Percentiles rank a stretch among this genome's conserved stretches.
Conservation (phyloP, 2,888 invertebrate genomes). For the Mesoligia furuncula region DNA sequence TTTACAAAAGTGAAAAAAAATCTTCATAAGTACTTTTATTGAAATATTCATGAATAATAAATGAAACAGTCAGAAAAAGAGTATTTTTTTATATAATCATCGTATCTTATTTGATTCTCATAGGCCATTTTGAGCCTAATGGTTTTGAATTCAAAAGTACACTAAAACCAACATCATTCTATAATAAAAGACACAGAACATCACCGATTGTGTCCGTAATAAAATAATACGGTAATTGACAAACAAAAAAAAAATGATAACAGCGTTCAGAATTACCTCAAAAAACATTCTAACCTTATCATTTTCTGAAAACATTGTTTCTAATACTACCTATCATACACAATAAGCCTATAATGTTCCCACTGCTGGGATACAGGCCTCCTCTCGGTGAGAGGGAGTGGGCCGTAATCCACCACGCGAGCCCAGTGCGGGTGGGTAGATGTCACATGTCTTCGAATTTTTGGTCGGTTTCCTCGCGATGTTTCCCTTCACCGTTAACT, state of each 20-base stretch:
- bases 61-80: background rate
- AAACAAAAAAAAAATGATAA: background rate
- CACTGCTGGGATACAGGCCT: too few species aligned
- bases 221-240: background rate
- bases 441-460: background rate
- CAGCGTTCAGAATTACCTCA: too few species aligned
- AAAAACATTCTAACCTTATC: background rate
- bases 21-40: background rate
- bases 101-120: background rate
- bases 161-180: background rate
- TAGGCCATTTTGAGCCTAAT: background rate
- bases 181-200: background rate
- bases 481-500: too few species aligned
- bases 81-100: background rate
- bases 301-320: background rate
- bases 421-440: too few species aligned
- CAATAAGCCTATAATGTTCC: too few species aligned
- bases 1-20: background rate
- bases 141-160: background rate
- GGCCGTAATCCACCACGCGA: too few species aligned
- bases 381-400: too few species aligned
- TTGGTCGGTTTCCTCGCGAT: background rate
- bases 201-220: background rate
- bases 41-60: too few species aligned
- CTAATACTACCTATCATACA: too few species aligned